These are phyloP conservation scores for Acrocephalus arundinaceus DNA, from an alignment of 2,113 vertebrate genomes.

Conservation along the genomic window DNA sequence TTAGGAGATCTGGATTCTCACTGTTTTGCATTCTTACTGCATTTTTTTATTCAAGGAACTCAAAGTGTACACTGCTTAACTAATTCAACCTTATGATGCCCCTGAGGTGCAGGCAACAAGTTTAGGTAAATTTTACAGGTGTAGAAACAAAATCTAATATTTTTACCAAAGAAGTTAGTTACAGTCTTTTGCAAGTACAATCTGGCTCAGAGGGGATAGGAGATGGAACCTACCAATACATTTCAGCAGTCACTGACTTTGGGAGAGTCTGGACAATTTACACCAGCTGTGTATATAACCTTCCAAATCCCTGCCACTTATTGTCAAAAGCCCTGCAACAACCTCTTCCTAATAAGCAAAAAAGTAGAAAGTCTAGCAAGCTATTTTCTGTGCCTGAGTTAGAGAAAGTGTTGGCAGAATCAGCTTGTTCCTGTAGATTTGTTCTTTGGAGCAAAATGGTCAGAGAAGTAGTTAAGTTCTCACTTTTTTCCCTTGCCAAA, in stretches of 20 bases:
- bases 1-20: background rate
- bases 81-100: slow-evolving; percentile 9
- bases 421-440: background rate
- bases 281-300: background rate
- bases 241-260: background rate
- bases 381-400: background rate
- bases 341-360: background rate
- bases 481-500: background rate
- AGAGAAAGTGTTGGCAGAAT: background rate
- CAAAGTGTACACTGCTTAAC: background rate
- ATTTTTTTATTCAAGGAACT: slow-evolving; percentile 21
- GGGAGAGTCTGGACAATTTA: background rate
- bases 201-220: background rate
- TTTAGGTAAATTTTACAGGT: background rate
- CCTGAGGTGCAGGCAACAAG: background rate
- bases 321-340: background rate
- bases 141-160: background rate
- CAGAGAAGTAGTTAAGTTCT: slow-evolving; percentile 32
- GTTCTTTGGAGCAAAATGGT: background rate
- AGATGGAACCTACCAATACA: background rate
- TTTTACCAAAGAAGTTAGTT: background rate
- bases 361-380: background rate
- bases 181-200: background rate
- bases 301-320: background rate
- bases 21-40: slow-evolving; percentile 3